phyloP scores from a whole-genome alignment of 1,140 invertebrate species.

The Phymorhynchus buccinoides region DNA sequence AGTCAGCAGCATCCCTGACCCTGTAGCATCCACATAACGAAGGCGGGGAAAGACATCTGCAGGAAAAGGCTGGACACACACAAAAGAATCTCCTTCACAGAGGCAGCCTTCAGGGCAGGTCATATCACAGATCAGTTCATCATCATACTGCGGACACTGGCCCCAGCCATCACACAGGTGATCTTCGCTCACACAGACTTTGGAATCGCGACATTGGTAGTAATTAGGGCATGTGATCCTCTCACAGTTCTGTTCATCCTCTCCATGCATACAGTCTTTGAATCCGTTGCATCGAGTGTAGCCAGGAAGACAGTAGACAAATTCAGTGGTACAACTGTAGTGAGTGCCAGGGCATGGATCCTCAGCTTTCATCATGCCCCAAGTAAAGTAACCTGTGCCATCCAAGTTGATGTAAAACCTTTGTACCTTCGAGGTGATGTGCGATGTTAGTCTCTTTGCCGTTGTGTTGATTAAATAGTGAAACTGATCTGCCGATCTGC shows the following conservation, averaged over 20 bases:
- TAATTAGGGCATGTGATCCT: not conserved
- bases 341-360: constrained; percentile 14
- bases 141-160: constrained; percentile 38
- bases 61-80: not conserved
- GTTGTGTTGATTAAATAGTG: not conserved
- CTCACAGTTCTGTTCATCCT: not conserved
- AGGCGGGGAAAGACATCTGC: not conserved
- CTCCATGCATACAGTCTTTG: not conserved
- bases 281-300: not conserved
- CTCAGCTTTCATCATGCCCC: not conserved
- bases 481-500: too few species aligned
- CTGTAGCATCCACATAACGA: not conserved
- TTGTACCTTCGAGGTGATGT: not conserved
- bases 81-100: constrained; percentile 11
- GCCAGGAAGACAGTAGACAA: not conserved
- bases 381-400: not conserved
- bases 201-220: constrained; percentile 26
- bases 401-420: constrained; percentile 4
- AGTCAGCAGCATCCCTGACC: not conserved
- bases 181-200: constrained; percentile 12
- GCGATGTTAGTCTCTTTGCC: not conserved
- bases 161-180: constrained; percentile 18
- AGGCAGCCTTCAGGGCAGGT: constrained; percentile 46
- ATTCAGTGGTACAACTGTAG: not conserved
- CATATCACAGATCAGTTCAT: constrained; percentile 35